A percentile compares a stretch with the other conserved stretches of the same genome.
These are phyloP conservation scores for Sebastolobus alascanus DNA, from an alignment of 2,797 vertebrate genomes.

Conservation along the genomic window DNA sequence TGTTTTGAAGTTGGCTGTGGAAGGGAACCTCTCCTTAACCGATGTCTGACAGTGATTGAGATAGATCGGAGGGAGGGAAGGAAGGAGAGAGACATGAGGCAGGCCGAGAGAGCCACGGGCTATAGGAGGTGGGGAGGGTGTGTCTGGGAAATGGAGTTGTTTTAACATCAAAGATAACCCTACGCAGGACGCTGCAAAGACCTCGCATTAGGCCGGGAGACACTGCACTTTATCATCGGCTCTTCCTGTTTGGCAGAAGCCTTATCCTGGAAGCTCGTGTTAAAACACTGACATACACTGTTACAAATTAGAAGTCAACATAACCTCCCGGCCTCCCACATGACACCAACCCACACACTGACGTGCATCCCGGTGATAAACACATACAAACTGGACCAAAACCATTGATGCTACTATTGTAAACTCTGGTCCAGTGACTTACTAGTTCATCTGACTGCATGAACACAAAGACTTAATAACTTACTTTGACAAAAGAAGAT, in stretches of 20 bases:
- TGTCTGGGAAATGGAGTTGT: slow-evolving; percentile 68
- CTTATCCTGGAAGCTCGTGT: slow-evolving; percentile 38
- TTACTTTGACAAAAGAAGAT: not conserved
- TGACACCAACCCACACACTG: slow-evolving; percentile 7
- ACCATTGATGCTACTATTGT: not conserved
- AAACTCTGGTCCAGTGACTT: not conserved
- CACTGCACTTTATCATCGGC: slow-evolving; percentile 52
- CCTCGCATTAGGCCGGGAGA: slow-evolving; percentile 39
- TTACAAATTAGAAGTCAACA: slow-evolving; percentile 56
- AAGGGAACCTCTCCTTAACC: slow-evolving; percentile 63
- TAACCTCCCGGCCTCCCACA: slow-evolving; percentile 13
- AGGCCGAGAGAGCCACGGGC: slow-evolving; percentile 53
- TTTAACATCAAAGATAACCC: slow-evolving; percentile 74
- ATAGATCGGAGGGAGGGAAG: slow-evolving; percentile 58
- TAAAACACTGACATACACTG: slow-evolving; percentile 35
- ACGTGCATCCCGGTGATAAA: not conserved
- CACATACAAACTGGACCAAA: not conserved
- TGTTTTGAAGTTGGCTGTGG: slow-evolving; percentile 69
- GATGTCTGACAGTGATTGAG: slow-evolving; percentile 75
- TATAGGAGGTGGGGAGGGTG: slow-evolving; percentile 24
- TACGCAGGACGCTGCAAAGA: slow-evolving; percentile 38
- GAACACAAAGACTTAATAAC: not conserved
- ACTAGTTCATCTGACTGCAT: not conserved
- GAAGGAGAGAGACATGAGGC: slow-evolving; percentile 33
- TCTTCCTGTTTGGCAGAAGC: slow-evolving; percentile 68